These are phyloP conservation scores for Mechanitis messenoides DNA, from an alignment of 2,888 invertebrate genomes.

Conservation along the genomic window DNA sequence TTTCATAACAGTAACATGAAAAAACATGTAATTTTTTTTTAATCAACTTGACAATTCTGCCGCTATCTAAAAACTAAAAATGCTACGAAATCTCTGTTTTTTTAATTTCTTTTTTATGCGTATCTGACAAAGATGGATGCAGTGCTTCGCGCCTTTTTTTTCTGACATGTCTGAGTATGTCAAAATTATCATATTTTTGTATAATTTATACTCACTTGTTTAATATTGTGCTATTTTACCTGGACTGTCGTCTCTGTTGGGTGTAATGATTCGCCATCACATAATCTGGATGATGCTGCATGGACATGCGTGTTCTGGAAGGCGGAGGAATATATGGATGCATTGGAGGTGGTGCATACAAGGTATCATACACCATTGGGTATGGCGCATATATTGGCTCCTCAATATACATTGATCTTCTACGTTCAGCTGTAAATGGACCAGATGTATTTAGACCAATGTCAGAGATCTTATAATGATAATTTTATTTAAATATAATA, in stretches of 20 bases:
- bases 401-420: conserved; percentile 63
- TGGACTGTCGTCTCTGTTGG: conserved; percentile 59
- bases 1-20: no score
- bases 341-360: conserved; percentile 56
- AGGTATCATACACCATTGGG: conserved; percentile 61
- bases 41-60: no score
- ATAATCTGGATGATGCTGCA: conserved; percentile 62
- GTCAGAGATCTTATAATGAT: not conserved
- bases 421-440: conserved; percentile 52
- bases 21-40: not conserved
- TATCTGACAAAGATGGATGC: no score
- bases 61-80: no score
- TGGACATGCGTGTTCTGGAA: conserved; percentile 56
- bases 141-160: no score
- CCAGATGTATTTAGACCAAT: conserved; percentile 5
- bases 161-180: no score
- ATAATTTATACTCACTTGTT: no score
- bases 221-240: conserved; percentile 37
- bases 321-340: conserved; percentile 54
- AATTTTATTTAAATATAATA: no score
- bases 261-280: conserved; percentile 52
- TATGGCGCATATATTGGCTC: conserved; percentile 61
- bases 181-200: no score
- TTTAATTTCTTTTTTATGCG: no score
- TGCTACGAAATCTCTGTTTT: no score